Percentiles rank a stretch among this genome's conserved stretches.
These are phyloP conservation scores for Anneissia japonica DNA, from an alignment of 35 echinoderm and acorn worm species.

Conservation along the genomic window DNA sequence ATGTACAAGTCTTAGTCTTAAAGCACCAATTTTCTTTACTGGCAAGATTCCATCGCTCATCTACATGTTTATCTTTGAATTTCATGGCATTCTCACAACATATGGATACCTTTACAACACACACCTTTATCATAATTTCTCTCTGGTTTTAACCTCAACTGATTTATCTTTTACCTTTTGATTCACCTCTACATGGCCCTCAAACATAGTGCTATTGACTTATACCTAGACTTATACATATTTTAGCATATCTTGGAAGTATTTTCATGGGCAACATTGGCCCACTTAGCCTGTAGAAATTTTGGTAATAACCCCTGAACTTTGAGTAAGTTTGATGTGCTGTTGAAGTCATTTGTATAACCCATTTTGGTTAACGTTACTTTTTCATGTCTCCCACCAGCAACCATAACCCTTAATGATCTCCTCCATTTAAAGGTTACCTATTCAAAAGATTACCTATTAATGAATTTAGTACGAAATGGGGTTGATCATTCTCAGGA, in stretches of 20 bases:
- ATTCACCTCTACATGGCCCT: conserved; percentile 6
- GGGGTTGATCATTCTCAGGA: conserved; percentile 30
- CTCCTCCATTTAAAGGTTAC: neutral
- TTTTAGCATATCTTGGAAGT: conserved; percentile 17
- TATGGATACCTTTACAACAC: conserved; percentile 23
- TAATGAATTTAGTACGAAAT: conserved; percentile 30
- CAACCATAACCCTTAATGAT: neutral
- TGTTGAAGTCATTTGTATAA: conserved; percentile 7
- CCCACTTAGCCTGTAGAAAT: conserved; percentile 28
- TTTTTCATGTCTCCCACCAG: conserved; percentile 16
- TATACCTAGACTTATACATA: conserved; percentile 30
- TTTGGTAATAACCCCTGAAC: conserved; percentile 18
- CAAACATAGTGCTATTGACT: conserved; percentile 35
- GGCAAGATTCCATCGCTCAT: too few species aligned
- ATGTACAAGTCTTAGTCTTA: too few species aligned
- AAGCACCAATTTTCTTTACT: too few species aligned
- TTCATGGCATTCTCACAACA: conserved; percentile 13
- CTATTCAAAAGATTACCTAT: neutral
- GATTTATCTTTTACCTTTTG: neutral
- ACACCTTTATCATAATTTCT: neutral
- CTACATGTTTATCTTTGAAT: too few species aligned
- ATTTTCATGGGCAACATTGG: conserved; percentile 24
- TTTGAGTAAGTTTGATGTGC: conserved; percentile 16
- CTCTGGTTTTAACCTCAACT: neutral
- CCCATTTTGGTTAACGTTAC: conserved; percentile 21